Conservation (phyloP, 2,113 vertebrate species). For the Trinectes maculatus region DNA sequence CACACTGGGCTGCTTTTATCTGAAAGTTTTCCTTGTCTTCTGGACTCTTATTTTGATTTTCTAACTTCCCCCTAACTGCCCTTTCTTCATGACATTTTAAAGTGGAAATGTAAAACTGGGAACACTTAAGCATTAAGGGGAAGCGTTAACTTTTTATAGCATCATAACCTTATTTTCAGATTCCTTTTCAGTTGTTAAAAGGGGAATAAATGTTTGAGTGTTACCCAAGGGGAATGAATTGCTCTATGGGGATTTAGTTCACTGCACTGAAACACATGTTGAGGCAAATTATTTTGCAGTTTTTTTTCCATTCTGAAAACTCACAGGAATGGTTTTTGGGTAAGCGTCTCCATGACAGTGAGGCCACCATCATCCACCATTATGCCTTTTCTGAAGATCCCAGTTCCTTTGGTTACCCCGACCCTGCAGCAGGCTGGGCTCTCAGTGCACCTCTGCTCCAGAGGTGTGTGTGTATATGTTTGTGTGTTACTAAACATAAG, state of each 20-base stretch:
- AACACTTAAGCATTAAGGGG: too few relatives aligned
- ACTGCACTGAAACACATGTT: neutral
- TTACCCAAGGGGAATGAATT: too few relatives aligned
- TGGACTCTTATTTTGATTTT: neutral
- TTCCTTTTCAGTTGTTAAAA: too few relatives aligned
- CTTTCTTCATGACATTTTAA: neutral
- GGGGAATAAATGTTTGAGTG: too few relatives aligned
- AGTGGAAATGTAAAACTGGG: too few relatives aligned
- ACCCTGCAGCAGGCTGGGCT: slow-evolving; percentile 92
- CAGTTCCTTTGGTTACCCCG: slow-evolving; percentile 88
- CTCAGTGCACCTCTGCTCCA: slow-evolving; percentile 88
- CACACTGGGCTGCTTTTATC: too few relatives aligned
- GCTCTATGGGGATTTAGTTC: too few relatives aligned
- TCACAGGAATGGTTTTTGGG: slow-evolving; percentile 93
- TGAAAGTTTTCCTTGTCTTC: neutral
- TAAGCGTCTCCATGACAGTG: slow-evolving; percentile 87
- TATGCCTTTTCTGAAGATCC: slow-evolving; percentile 93
- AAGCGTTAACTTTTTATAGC: neutral
- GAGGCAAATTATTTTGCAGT: too few relatives aligned
- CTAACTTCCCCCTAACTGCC: neutral
- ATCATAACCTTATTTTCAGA: too few relatives aligned
- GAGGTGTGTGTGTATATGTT: slow-evolving; percentile 75
- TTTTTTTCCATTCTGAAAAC: neutral
- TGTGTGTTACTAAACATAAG: neutral
- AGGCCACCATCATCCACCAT: slow-evolving; percentile 94